Percentiles rank a stretch among this genome's conserved stretches.
These are phyloP conservation scores for Sogatella furcifera DNA, from an alignment of 1,140 invertebrate genomes.

Conservation along the genomic window DNA sequence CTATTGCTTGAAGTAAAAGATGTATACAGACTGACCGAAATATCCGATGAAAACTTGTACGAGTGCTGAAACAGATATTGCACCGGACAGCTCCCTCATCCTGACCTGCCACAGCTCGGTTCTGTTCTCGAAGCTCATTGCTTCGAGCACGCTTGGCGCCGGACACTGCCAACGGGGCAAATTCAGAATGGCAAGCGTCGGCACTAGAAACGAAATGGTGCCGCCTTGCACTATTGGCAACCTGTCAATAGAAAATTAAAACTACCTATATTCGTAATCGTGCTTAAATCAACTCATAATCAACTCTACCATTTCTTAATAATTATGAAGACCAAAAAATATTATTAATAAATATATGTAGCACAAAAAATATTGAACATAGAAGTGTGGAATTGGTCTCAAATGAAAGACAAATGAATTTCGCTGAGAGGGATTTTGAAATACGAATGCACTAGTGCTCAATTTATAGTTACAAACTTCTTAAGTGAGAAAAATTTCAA, in stretches of 20 bases:
- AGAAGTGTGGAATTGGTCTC: too few species aligned
- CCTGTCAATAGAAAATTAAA: slow-evolving; percentile 30
- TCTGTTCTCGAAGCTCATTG: slow-evolving; percentile 44
- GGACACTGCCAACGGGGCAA: slow-evolving; percentile 73
- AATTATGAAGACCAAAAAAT: too few species aligned
- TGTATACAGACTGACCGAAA: slow-evolving; percentile 36
- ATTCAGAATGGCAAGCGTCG: slow-evolving; percentile 70
- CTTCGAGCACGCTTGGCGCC: slow-evolving; percentile 34
- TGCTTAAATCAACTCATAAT: too few species aligned
- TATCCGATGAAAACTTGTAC: slow-evolving; percentile 66
- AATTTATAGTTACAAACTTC: too few species aligned
- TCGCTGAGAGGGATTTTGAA: too few species aligned
- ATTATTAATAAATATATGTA: too few species aligned
- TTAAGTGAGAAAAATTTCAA: too few species aligned
- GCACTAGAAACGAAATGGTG: slow-evolving; percentile 75
- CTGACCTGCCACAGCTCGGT: slow-evolving; percentile 61
- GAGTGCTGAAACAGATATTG: slow-evolving; percentile 69
- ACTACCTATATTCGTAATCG: not conserved
- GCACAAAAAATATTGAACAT: too few species aligned
- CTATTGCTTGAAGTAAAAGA: too few species aligned
- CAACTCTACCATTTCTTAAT: too few species aligned
- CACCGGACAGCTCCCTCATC: slow-evolving; percentile 75
- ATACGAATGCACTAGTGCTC: too few species aligned
- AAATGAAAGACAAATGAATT: too few species aligned
- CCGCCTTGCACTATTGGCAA: slow-evolving; percentile 65